phyloP scores from a whole-genome alignment of 2,888 invertebrate genomes.

The Machimus atricapillus region DNA sequence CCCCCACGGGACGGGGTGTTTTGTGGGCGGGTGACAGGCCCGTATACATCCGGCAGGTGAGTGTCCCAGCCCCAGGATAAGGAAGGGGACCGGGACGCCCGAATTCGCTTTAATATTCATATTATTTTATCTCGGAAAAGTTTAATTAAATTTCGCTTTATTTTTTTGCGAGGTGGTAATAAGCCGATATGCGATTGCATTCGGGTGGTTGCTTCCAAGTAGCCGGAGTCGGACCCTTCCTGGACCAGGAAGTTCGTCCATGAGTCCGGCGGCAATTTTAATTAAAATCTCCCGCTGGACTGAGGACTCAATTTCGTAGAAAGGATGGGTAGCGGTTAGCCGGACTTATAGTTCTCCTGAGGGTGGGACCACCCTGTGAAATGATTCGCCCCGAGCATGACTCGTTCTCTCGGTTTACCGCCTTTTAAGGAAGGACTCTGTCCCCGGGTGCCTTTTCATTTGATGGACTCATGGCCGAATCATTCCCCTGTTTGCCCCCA shows the following conservation, averaged over 20 bases:
- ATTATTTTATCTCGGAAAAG: conserved; percentile 13
- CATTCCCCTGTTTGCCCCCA: background rate
- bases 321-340: background rate
- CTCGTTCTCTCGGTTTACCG: background rate
- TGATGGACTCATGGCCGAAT: background rate
- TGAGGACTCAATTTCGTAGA: background rate
- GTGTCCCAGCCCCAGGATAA: background rate
- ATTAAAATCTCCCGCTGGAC: background rate
- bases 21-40: background rate
- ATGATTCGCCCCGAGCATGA: background rate
- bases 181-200: background rate
- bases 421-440: background rate
- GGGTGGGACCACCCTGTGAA: background rate
- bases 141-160: conserved; percentile 8
- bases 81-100: background rate
- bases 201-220: background rate
- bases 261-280: background rate
- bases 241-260: background rate
- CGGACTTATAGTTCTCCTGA: background rate
- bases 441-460: background rate
- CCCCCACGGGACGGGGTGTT: background rate
- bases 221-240: background rate
- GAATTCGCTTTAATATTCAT: conserved; percentile 3
- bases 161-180: background rate
- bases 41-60: background rate